A percentile compares a stretch with the other conserved stretches of the same genome.
These are phyloP conservation scores for Peucedramus taeniatus DNA, from an alignment of 2,113 vertebrate genomes.

Conservation along the genomic window DNA sequence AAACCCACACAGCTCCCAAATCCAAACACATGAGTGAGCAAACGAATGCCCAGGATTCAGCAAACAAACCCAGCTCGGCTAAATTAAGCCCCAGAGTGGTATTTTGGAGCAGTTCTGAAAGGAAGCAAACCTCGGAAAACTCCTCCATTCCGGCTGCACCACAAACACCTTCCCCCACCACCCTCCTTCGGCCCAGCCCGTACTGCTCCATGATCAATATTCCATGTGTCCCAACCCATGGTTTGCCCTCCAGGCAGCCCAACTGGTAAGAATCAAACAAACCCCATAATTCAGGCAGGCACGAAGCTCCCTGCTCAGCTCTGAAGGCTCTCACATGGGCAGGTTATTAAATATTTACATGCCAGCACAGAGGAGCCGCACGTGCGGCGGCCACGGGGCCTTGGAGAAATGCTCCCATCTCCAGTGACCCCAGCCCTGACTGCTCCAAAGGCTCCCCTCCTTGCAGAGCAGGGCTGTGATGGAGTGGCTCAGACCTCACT, in stretches of 20 bases:
- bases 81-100: not conserved
- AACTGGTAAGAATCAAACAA: not conserved
- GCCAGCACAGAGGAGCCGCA: not conserved
- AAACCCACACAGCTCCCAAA: not conserved
- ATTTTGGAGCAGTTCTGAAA: not conserved
- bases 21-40: not conserved
- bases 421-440: not conserved
- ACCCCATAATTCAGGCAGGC: not conserved
- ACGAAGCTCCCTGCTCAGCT: not conserved
- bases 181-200: not conserved
- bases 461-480: fast-evolving
- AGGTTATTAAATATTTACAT: not conserved
- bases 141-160: not conserved
- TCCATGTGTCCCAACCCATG: slow-evolving; percentile 24
- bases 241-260: not conserved
- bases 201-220: slow-evolving; percentile 18
- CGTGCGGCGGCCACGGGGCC: not conserved
- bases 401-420: fast-evolving
- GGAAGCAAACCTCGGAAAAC: not conserved
- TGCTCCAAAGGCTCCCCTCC: not conserved
- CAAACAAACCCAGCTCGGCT: not conserved
- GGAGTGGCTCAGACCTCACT: fast-evolving
- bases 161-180: not conserved
- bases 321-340: not conserved
- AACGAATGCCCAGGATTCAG: not conserved